Conservation (phyloP, 2,888 invertebrate species). For the Willowsia nigromaculata region DNA sequence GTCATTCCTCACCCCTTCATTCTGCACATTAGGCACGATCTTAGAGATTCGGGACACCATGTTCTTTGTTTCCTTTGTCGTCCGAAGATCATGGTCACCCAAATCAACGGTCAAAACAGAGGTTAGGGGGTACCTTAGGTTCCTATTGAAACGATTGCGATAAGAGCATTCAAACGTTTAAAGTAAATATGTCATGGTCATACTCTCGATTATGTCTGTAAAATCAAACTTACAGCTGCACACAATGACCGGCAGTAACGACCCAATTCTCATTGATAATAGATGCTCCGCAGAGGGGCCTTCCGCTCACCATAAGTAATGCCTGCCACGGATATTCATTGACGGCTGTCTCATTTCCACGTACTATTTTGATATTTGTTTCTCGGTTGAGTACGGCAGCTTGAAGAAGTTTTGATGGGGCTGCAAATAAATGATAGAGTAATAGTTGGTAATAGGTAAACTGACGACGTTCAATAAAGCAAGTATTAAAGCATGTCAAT, state of each 20-base stretch:
- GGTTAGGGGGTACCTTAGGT: conserved; percentile 70
- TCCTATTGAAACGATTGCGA: no score
- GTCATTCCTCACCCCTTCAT: conserved; percentile 66
- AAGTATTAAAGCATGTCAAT: no score
- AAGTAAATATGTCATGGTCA: no score
- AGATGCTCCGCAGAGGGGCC: conserved; percentile 76
- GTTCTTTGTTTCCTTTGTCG: conserved; percentile 71
- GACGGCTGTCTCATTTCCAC: conserved; percentile 76
- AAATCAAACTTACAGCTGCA: conserved; percentile 70
- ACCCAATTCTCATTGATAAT: conserved; percentile 74
- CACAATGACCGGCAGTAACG: conserved; percentile 76
- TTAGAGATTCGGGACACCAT: conserved; percentile 68
- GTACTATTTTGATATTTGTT: conserved; percentile 64
- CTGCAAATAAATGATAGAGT: conserved; percentile 36
- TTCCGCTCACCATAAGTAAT: conserved; percentile 70
- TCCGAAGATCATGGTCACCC: conserved; percentile 76
- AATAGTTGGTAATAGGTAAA: no score
- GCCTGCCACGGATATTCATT: conserved; percentile 78
- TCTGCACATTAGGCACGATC: conserved; percentile 74
- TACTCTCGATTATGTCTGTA: neutral
- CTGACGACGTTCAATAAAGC: no score
- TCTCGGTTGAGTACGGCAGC: conserved; percentile 49
- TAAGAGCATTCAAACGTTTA: no score
- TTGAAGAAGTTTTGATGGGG: conserved; percentile 64
- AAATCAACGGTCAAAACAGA: conserved; percentile 74